Base-by-base conservation (phyloP, 53 echinoderm and acorn worm genomes). In the Patiria pectinifera region DNA sequence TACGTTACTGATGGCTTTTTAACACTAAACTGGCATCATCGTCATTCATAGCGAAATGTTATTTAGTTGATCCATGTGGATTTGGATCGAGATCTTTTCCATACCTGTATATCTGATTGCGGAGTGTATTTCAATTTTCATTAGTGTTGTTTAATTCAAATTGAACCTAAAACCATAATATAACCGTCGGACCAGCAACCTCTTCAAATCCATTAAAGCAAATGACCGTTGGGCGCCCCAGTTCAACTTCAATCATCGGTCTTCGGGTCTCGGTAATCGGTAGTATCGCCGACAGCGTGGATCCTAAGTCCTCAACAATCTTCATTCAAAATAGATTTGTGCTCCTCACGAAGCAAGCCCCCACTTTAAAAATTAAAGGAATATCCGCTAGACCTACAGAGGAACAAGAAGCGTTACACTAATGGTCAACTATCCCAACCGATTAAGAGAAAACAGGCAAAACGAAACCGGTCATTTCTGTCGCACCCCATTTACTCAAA, bases 401-500 rank as follows among this genome's bases (percentile, higher is more conserved):
- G 16, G 8, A 69, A 74, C 24, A 74, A 74, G 22, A 74, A 74
- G 24, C 19, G 74, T 74, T 5, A 23, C 70, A 70, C 70, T 70
- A 74, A 74, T 23, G 74, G 74, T 74, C 74, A 74, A 21, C 74
- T 74, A 16, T 23, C 24, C 19, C 10, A 8, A 23, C 15, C 15
- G 15, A 83, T 62, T 25, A 24, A n/a, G 62, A 35, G 12, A 13
- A 83, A 83, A 24, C 26, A 62, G n/a, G 26, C 83, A 69, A 85
- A 85, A 53, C 53, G 53, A 86, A 62, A 70, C 9, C 44, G 86
- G 86, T 86, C 71, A 71, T 72, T 86, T 86, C n/a, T 47, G 82
- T 24, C 87, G 35, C 87, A 6, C 58, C 77, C 26, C 59, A 78
- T 60, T 88, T 77, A 76, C 13, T 78, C 35, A 61, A 60, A 78